phyloP scores from a whole-genome alignment of 2,797 vertebrate species.

The Smutsia temminckii region DNA sequence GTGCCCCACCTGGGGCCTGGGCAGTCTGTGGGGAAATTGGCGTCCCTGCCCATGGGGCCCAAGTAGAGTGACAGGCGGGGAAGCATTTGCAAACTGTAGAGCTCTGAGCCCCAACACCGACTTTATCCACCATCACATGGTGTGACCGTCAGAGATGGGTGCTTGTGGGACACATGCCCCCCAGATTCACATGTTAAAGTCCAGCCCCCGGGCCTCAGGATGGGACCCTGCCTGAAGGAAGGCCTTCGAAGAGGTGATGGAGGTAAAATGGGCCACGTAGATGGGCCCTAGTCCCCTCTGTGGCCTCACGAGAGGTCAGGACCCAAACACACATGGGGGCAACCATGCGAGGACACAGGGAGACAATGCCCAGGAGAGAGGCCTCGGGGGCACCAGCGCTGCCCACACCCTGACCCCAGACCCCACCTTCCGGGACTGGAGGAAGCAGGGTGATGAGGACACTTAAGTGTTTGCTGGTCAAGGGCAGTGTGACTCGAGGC shows the following conservation, averaged over 20 bases:
- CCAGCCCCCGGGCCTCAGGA: neutral
- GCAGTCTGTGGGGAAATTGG: accelerated
- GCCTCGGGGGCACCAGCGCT: neutral
- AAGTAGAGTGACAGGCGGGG: neutral
- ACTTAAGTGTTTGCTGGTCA: neutral
- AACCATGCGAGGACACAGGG: neutral
- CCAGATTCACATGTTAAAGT: neutral
- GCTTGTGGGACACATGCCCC: accelerated
- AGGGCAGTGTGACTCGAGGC: neutral
- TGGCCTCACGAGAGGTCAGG: neutral
- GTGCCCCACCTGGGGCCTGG: neutral
- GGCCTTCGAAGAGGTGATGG: neutral
- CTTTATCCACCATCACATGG: neutral
- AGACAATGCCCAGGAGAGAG: accelerated
- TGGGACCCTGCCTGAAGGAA: neutral
- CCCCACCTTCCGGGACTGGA: neutral
- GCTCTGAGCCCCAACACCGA: neutral
- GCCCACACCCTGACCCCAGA: neutral
- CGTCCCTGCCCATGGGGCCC: neutral
- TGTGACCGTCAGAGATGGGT: neutral
- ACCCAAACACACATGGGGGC: too few relatives aligned
- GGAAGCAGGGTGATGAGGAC: neutral
- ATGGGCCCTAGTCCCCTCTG: too few relatives aligned
- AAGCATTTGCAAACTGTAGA: neutral
- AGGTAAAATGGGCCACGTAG: neutral